Percentiles rank a stretch among this genome's conserved stretches.
These are phyloP conservation scores for Dicerorhinus sumatrensis DNA, from an alignment of 2,113 vertebrate species.

Conservation along the genomic window DNA sequence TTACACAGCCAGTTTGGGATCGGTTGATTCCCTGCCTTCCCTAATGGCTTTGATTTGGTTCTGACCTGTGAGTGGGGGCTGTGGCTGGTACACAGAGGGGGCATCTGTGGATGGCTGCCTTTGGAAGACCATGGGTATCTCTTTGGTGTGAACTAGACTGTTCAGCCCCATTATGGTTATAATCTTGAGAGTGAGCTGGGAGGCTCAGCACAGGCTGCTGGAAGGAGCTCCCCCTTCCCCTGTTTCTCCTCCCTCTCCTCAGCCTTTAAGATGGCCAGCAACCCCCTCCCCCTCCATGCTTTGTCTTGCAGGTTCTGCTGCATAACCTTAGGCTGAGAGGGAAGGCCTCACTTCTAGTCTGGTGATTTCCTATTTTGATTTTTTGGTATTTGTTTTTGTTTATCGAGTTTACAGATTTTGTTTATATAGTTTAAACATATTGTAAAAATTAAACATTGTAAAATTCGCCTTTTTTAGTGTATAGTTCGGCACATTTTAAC, in stretches of 20 bases:
- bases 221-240: neutral
- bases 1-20: neutral
- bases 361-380: neutral
- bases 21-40: neutral
- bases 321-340: neutral
- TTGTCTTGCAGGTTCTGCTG: neutral
- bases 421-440: too few relatives aligned
- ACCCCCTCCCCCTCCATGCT: neutral
- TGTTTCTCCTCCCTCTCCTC: neutral
- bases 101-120: neutral
- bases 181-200: neutral
- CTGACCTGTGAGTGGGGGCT: neutral
- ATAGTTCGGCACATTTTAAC: neutral
- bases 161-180: neutral
- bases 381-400: neutral
- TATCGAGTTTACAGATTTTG: neutral
- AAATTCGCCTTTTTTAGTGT: neutral
- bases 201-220: neutral
- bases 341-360: neutral
- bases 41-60: neutral
- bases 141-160: neutral
- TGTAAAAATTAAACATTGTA: neutral
- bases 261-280: neutral
- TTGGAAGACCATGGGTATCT: accelerated
- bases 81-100: neutral